Conservation (phyloP, 2,797 vertebrate genomes). For the Sebastes wilsoni region DNA sequence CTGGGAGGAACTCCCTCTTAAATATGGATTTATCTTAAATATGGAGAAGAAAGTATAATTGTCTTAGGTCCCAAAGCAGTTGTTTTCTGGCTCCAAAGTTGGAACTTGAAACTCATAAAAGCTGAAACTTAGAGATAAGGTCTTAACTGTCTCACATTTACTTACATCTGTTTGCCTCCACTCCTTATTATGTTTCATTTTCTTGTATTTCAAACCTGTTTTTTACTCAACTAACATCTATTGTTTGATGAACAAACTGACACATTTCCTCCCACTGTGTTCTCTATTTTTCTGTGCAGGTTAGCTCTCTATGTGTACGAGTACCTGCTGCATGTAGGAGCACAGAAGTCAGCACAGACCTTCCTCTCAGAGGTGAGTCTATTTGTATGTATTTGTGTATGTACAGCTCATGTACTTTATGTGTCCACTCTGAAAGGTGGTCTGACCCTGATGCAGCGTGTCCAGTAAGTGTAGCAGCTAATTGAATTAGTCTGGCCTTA, state of each 20-base stretch:
- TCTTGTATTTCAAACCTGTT: neutral
- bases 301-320: conserved; percentile 98
- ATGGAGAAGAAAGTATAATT: neutral
- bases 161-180: neutral
- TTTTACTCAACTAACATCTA: neutral
- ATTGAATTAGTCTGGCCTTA: conserved; percentile 53
- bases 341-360: conserved; percentile 98
- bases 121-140: neutral
- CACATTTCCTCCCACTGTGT: conserved; percentile 16
- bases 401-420: conserved; percentile 6
- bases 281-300: conserved; percentile 76
- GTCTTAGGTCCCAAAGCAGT: neutral
- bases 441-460: conserved; percentile 35
- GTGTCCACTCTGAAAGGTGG: conserved; percentile 30
- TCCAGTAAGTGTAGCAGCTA: conserved; percentile 53
- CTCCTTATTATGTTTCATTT: neutral
- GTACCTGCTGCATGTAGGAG: conserved; percentile 98
- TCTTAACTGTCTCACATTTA: neutral
- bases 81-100: neutral
- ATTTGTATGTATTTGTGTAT: neutral
- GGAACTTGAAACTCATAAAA: neutral
- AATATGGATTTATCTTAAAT: conserved; percentile 18
- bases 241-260: conserved; percentile 10
- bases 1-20: neutral
- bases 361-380: conserved; percentile 97